These are phyloP conservation scores for Scarus forsteni DNA, from an alignment of 2,797 vertebrate genomes.

Conservation along the genomic window DNA sequence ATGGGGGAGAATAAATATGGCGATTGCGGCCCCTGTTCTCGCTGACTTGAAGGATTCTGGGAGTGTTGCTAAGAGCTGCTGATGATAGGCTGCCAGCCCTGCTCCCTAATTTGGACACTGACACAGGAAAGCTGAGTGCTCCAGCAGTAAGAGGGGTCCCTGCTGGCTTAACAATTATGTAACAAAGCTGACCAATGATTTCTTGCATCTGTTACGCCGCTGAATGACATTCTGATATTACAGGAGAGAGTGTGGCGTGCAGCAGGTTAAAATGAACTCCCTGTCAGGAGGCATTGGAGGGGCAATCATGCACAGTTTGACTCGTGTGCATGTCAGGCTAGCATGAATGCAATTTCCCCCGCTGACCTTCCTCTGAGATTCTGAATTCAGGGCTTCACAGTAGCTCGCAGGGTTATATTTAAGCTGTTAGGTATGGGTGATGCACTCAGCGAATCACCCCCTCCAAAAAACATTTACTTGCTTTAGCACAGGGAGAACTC, in stretches of 20 bases:
- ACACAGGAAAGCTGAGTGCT: constrained; percentile 68
- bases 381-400: constrained; percentile 44
- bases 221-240: constrained; percentile 65
- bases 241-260: constrained; percentile 15
- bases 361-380: constrained; percentile 63
- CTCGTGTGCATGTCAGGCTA: constrained; percentile 63
- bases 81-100: constrained; percentile 75
- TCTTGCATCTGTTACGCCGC: constrained; percentile 63
- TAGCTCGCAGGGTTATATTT: constrained; percentile 52
- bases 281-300: constrained; percentile 58
- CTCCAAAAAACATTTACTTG: constrained; percentile 30
- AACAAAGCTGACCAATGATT: constrained; percentile 75
- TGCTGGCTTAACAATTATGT: constrained; percentile 74
- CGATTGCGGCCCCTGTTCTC: constrained; percentile 33
- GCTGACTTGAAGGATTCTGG: constrained; percentile 59
- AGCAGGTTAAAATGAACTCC: constrained; percentile 64
- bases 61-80: constrained; percentile 45
- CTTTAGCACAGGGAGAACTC: constrained; percentile 33
- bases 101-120: constrained; percentile 74
- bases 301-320: constrained; percentile 61
- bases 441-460: constrained; percentile 52
- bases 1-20: constrained; percentile 53
- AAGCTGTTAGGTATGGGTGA: constrained; percentile 62
- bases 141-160: constrained; percentile 63
- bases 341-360: constrained; percentile 69